Conservation (phyloP, 2,797 vertebrate genomes). For the Fistularia tabacaria region DNA sequence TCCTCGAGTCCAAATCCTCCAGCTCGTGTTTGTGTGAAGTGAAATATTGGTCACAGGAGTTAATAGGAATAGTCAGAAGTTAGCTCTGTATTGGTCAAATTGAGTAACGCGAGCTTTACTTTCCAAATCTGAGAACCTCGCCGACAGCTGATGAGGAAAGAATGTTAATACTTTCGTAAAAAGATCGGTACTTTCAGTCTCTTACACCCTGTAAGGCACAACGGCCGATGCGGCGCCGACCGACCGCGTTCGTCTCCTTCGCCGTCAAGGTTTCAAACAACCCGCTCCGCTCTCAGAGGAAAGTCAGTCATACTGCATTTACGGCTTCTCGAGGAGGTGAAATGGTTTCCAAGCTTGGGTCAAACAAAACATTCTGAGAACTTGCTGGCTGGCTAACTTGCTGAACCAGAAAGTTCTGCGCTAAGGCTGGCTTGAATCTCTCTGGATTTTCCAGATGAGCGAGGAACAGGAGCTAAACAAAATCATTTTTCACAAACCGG, state of each 20-base stretch:
- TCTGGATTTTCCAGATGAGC: background rate
- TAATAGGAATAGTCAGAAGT: background rate
- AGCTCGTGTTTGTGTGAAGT: conserved; percentile 4
- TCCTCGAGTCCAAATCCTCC: background rate
- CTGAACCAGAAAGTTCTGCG: background rate
- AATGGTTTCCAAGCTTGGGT: conserved; percentile 4
- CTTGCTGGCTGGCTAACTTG: background rate
- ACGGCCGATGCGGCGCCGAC: conserved; percentile 38
- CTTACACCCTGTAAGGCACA: conserved; percentile 52
- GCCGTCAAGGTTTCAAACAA: conserved; percentile 12
- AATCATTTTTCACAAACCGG: conserved; percentile 19
- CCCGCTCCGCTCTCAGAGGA: background rate
- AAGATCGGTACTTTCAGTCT: conserved; percentile 15
- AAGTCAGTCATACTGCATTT: conserved; percentile 23
- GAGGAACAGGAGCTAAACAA: background rate
- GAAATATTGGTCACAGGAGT: background rate
- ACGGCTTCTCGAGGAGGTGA: conserved; percentile 10
- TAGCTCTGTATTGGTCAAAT: conserved; percentile 1
- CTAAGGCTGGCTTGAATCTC: background rate
- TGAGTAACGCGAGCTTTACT: no score
- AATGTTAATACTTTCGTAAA: background rate
- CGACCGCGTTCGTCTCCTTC: conserved; percentile 25
- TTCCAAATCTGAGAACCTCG: no score
- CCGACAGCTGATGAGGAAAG: background rate
- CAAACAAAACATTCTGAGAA: background rate